Conservation (phyloP, 2,888 invertebrate species). For the Drosophila phalerata region DNA sequence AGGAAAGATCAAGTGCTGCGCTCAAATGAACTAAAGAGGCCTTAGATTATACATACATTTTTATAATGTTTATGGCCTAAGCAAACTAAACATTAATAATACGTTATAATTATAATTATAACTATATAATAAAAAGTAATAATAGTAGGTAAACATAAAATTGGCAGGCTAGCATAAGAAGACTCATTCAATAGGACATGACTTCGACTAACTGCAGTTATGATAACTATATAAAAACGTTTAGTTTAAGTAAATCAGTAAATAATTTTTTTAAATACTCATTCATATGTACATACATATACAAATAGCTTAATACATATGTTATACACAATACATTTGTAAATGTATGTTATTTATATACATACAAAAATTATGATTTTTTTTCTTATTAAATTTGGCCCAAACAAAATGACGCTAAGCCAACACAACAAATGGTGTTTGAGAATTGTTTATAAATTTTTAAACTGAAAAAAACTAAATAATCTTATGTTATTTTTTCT, state of each 20-base stretch:
- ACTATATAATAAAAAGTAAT: slow-evolving; percentile 27
- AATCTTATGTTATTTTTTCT: slow-evolving; percentile 7
- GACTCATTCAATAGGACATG: slow-evolving; percentile 70
- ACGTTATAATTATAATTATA: slow-evolving; percentile 20
- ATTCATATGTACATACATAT: slow-evolving; percentile 25
- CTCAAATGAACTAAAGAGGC: slow-evolving; percentile 45
- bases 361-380: slow-evolving; percentile 62
- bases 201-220: slow-evolving; percentile 61
- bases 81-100: slow-evolving; percentile 37
- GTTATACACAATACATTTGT: slow-evolving; percentile 31
- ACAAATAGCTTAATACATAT: slow-evolving; percentile 42
- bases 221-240: slow-evolving; percentile 44
- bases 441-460: slow-evolving; percentile 42
- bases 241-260: slow-evolving; percentile 49
- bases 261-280: slow-evolving; percentile 37
- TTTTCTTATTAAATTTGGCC: slow-evolving; percentile 41
- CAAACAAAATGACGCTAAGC: slow-evolving; percentile 56
- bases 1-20: slow-evolving; percentile 54
- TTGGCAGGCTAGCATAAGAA: slow-evolving; percentile 77
- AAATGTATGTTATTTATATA: slow-evolving; percentile 46
- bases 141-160: slow-evolving; percentile 51
- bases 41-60: slow-evolving; percentile 30
- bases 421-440: slow-evolving; percentile 60
- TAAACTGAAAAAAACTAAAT: slow-evolving; percentile 51
- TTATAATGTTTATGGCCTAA: slow-evolving; percentile 54